A percentile compares a stretch with the other conserved stretches of the same genome.
phyloP scores from a whole-genome alignment of 2,888 invertebrate genomes.

The Polymixis lichenea region DNA sequence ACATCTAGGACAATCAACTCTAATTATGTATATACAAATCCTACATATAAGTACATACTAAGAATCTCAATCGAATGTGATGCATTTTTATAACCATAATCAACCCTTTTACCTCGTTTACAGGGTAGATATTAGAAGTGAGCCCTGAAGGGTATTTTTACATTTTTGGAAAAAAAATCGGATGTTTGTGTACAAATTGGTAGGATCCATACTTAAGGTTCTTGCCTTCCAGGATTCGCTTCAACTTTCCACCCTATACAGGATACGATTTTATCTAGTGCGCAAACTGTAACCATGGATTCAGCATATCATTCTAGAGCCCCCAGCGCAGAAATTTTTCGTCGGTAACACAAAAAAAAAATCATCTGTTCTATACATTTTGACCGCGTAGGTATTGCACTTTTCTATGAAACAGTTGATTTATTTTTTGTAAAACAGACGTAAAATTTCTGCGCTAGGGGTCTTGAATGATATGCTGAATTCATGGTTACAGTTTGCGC shows the following conservation, averaged over 20 bases:
- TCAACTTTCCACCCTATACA: background rate
- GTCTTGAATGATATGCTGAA: too few species aligned
- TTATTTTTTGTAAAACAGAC: too few species aligned
- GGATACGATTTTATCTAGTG: too few species aligned
- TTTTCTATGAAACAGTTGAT: too few species aligned
- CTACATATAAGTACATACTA: conserved; percentile 51
- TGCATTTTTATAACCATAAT: conserved; percentile 34
- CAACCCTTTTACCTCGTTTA: conserved; percentile 5
- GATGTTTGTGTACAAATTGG: background rate
- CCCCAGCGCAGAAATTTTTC: too few species aligned
- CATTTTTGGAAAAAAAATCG: background rate
- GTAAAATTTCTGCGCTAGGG: too few species aligned
- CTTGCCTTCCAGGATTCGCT: background rate
- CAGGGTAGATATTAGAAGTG: background rate
- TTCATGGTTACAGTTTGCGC: too few species aligned
- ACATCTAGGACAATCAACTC: conserved; percentile 48
- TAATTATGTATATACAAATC: conserved; percentile 55
- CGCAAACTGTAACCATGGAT: too few species aligned
- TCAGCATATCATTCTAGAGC: too few species aligned
- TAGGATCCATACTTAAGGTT: background rate
- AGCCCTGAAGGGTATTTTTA: background rate
- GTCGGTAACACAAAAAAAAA: too few species aligned
- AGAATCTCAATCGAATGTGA: conserved; percentile 62
- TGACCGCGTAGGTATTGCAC: too few species aligned
- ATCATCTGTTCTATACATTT: too few species aligned